Conservation (phyloP, 2,888 invertebrate species). For the Protula sp. region DNA sequence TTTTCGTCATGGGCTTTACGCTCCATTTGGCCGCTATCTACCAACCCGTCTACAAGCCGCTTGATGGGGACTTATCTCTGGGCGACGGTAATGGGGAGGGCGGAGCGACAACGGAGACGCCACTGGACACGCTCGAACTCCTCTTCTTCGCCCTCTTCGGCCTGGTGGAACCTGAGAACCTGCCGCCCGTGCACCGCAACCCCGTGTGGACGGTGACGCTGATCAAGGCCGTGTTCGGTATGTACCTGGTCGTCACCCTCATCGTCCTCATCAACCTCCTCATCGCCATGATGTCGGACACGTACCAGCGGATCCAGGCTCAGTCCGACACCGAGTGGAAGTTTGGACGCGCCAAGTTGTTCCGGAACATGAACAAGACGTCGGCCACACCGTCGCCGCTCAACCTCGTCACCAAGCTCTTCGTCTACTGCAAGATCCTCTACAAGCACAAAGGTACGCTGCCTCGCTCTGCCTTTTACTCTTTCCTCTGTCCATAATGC, state of each 20-base stretch:
- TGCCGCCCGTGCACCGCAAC: conserved; percentile 57
- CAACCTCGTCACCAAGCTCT: conserved; percentile 79
- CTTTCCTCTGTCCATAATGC: too few relatives aligned
- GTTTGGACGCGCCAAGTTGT: conserved; percentile 95
- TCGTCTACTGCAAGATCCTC: conserved; percentile 44
- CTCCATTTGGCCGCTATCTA: conserved; percentile 62
- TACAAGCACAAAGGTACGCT: conserved; percentile 36
- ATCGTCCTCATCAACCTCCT: conserved; percentile 97
- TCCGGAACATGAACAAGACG: conserved; percentile 95
- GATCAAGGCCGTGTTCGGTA: conserved; percentile 72
- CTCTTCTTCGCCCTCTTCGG: conserved; percentile 98
- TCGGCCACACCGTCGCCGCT: conserved; percentile 96
- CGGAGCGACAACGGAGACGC: conserved; percentile 28
- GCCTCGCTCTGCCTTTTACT: too few relatives aligned
- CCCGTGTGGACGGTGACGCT: conserved; percentile 54
- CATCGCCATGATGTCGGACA: conserved; percentile 99
- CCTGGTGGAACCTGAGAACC: conserved; percentile 65
- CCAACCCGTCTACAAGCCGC: conserved; percentile 90
- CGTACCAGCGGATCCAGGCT: conserved; percentile 97
- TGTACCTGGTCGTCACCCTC: conserved; percentile 96
- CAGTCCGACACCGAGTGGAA: conserved; percentile 99
- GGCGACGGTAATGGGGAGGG: conserved; percentile 35
- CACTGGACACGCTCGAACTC: conserved; percentile 82
- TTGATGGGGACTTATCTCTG: conserved; percentile 21
- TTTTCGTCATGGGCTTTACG: conserved; percentile 98